Evolutionary conservation across 1,140 invertebrate species (phyloP), one percentile per base, ranked within the genome.

Genomic region (Dendroctonus valens): DNA sequence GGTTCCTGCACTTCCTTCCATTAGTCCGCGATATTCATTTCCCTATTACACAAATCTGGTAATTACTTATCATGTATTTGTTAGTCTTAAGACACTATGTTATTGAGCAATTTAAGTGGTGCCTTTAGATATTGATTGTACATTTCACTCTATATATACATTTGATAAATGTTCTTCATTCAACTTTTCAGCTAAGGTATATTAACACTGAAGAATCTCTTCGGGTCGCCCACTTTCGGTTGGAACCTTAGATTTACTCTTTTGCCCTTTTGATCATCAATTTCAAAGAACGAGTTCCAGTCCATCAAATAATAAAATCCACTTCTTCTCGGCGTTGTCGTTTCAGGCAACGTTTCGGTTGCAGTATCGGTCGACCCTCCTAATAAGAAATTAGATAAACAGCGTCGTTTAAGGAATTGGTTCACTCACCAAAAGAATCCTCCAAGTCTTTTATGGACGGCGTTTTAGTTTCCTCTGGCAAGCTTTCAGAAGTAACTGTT

Each of bases 271-370:
- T 91, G 88, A 55, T 84, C 81, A 37, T 90, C 91, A 4, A 92
- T 89, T 75, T 92, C 89, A 5, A 92, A 79, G 72, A 93, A 93
- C 9, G 88, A 85, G 73, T 93, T 92, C 90, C 90, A 92, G 73
- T 93, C 91, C 0, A 92, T 79, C 57, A 92, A 82, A 78, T 91
- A 92, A 73, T 92, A 93, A 50, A 93, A 85, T 3, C 91, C 91
- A 60, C 86, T 91, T 73, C 85, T 87, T 9, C 88, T 80, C 11
- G 86, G 84, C 11, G 64, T 69, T 26, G 59, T 72, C 86, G 65
- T 55, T 48, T 69, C 69, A n/a, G 69, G 55, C 8, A 59, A 7
- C 12, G 64, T 15, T 67, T 60, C 65, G 9, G 65, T 67, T n/a
- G 38, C 58, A 6, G 65, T 48, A 5, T 53, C 49, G 39, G 7